These are phyloP conservation scores for Ictidomys tridecemlineatus DNA, from an alignment of 2,113 vertebrate species.

Conservation along the genomic window DNA sequence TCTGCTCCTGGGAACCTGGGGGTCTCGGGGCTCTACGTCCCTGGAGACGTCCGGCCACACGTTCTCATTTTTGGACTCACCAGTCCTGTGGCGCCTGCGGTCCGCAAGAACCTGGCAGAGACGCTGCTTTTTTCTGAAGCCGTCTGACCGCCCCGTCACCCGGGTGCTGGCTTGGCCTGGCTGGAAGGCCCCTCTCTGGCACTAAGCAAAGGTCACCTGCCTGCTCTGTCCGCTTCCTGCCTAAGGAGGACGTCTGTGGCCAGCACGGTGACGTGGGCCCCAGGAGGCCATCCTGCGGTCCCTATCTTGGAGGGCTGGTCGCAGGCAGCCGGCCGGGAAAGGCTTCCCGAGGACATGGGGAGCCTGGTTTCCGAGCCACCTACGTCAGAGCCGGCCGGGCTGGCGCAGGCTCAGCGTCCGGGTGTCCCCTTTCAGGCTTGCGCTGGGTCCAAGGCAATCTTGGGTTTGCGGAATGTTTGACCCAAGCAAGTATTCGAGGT, in stretches of 20 bases:
- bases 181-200: neutral
- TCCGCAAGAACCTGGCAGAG: neutral
- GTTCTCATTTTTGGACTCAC: neutral
- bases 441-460: neutral
- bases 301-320: rapidly evolving
- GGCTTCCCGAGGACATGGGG: conserved; percentile 37
- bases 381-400: neutral
- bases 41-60: rapidly evolving
- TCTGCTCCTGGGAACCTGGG: neutral
- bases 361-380: neutral
- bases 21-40: rapidly evolving
- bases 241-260: neutral
- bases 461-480: neutral
- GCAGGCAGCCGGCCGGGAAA: rapidly evolving
- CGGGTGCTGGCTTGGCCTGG: rapidly evolving
- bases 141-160: rapidly evolving
- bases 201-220: neutral
- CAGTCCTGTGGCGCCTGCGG: neutral
- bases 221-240: rapidly evolving
- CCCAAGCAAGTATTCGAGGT: neutral
- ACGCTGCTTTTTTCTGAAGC: neutral
- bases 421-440: conserved; percentile 54
- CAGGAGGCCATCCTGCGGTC: neutral
- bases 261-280: neutral
- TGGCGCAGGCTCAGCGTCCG: neutral